Base-by-base conservation (phyloP, 2,113 vertebrate species). In the Chaetodon auriga region DNA sequence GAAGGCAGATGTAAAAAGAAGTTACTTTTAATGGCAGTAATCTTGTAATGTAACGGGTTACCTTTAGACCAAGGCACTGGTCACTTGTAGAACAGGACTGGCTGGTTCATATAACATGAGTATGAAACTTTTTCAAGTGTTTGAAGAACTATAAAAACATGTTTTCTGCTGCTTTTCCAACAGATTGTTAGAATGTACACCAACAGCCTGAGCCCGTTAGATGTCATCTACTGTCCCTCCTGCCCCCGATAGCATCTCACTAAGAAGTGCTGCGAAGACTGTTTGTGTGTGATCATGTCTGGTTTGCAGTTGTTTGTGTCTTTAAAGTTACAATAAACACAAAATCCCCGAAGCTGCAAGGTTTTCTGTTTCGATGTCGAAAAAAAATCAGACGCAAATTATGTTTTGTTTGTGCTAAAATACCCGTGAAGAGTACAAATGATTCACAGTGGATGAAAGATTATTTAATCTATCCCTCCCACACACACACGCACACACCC, bases 171-270 rank as follows among this genome's bases (percentile, higher is more conserved):
- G 38, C 41, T 80, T 75, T 80, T 73, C 55, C 21, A 55, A 35
- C 54, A 35, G 46, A 36, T 60, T 87, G 45, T 61, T 51, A 69
- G 45, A 78, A 74, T 54, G 41, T 30, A 74, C 36, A 69, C 16
- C 65, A 79, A 68, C 66, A 82, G 36, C 30, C 30, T 70, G 69
- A 54, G 60, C 65, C 64, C 36, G n/a, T 74, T 74, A 74, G 36
- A 83, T 71, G 53, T 55, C 53, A 78, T 82, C 63, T 70, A 30
- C 69, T 63, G 41, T 73, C 6, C 8, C 35, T 69, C 43, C 35
- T 69, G 35, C 46, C 48, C 36, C 46, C n/a, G 23, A 43, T 57
- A 36, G 16, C 12, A 48, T 62, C 62, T 18, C 16, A 68, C 8
- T 23, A 23, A 15, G 35, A 25, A 61, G 36, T 13, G 45, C 11